phyloP scores from a whole-genome alignment of 2,888 invertebrate species.

The Parascotia fuliginaria region DNA sequence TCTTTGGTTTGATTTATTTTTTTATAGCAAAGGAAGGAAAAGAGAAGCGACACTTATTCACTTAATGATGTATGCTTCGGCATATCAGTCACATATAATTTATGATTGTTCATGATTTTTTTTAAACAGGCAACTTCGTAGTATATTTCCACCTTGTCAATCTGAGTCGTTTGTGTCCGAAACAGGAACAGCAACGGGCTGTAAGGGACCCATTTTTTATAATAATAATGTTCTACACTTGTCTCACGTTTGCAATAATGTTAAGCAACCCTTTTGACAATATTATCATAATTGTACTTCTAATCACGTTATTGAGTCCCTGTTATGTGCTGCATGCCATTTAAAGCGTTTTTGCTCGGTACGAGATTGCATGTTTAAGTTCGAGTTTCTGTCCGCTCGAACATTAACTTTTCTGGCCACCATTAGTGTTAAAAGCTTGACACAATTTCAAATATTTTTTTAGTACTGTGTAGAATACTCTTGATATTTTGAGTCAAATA shows the following conservation, averaged over 20 bases:
- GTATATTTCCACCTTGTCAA: not conserved
- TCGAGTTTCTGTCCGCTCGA: too few species aligned
- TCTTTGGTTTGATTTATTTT: too few species aligned
- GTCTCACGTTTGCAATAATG: conserved; percentile 43
- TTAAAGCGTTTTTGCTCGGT: conserved; percentile 16
- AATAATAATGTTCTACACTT: conserved; percentile 35
- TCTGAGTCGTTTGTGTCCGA: conserved; percentile 25
- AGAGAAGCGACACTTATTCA: too few species aligned
- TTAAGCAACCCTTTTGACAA: conserved; percentile 43
- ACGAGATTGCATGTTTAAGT: conserved; percentile 4
- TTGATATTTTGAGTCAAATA: too few species aligned
- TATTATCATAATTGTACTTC: conserved; percentile 30
- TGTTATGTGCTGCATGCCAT: conserved; percentile 31
- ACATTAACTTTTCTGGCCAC: too few species aligned
- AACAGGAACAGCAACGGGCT: conserved; percentile 28
- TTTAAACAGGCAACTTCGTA: not conserved
- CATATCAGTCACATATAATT: too few species aligned
- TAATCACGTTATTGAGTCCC: conserved; percentile 26
- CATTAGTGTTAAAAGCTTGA: too few species aligned
- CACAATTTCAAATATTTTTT: too few species aligned
- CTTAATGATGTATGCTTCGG: too few species aligned
- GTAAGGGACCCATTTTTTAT: conserved; percentile 37
- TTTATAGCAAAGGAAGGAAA: too few species aligned
- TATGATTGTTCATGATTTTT: too few species aligned
- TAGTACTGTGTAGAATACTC: too few species aligned